A percentile compares a stretch with the other conserved stretches of the same genome.
phyloP scores from a whole-genome alignment of 2,113 vertebrate species.

The Chloroceryle aenea region DNA sequence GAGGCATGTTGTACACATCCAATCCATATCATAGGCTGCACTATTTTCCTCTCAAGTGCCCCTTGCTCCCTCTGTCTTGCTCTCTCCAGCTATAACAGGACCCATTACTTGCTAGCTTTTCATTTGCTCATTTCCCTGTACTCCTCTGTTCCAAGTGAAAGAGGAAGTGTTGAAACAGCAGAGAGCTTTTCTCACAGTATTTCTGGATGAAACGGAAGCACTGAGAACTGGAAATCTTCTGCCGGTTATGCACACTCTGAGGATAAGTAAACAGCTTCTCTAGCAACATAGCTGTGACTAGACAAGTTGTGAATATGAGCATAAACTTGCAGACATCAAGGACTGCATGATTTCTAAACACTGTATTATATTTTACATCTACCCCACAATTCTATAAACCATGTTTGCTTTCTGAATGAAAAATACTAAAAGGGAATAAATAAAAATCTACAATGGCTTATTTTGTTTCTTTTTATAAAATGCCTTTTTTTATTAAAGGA shows the following conservation, averaged over 20 bases:
- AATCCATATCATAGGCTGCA: neutral
- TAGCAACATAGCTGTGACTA: neutral
- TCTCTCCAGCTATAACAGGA: neutral
- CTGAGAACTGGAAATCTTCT: neutral
- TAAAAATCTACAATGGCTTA: neutral
- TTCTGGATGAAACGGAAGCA: conserved; percentile 11
- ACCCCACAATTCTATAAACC: neutral
- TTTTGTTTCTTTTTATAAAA: neutral
- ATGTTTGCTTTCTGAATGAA: neutral
- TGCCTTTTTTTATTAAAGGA: no score
- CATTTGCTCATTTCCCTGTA: neutral
- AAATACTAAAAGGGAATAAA: neutral
- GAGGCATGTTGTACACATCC: neutral
- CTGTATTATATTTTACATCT: neutral
- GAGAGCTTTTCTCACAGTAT: neutral
- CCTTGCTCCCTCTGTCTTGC: neutral
- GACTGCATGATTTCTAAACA: neutral
- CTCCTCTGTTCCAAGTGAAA: neutral
- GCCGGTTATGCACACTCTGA: neutral
- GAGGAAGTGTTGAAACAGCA: conserved; percentile 29
- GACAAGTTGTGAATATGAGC: neutral
- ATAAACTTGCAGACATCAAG: neutral
- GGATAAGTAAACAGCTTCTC: neutral
- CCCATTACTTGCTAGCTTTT: neutral
- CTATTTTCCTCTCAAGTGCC: neutral